These are phyloP conservation scores for Ennomos quercinarius DNA, from an alignment of 2,888 invertebrate species.

Conservation along the genomic window DNA sequence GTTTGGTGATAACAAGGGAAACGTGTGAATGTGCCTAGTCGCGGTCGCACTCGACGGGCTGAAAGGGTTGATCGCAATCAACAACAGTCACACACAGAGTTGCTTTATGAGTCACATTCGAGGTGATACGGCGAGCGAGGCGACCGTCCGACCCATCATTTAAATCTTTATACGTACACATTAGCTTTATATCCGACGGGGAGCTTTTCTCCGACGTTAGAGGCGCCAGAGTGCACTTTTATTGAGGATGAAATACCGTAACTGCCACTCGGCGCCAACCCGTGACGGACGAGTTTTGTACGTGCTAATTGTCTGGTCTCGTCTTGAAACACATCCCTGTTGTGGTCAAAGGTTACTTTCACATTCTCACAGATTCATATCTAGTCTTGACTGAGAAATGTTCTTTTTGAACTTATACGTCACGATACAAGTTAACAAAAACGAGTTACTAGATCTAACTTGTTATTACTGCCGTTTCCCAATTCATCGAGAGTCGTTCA, in stretches of 20 bases:
- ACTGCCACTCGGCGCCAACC: constrained; percentile 77
- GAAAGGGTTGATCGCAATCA: constrained; percentile 44
- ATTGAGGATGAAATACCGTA: constrained; percentile 81
- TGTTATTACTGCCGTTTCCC: constrained; percentile 1
- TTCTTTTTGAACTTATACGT: neutral
- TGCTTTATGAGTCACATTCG: constrained; percentile 41
- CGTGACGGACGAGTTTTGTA: constrained; percentile 75
- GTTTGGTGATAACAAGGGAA: constrained; percentile 38
- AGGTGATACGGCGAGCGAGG: constrained; percentile 31
- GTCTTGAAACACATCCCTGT: constrained; percentile 52
- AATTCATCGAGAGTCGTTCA: constrained; percentile 42
- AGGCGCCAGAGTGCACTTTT: constrained; percentile 80
- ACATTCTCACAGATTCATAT: constrained; percentile 3
- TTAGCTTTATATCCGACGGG: constrained; percentile 78
- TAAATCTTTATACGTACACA: constrained; percentile 80
- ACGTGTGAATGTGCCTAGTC: constrained; percentile 40
- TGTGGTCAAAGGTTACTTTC: constrained; percentile 45
- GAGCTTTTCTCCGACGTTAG: constrained; percentile 70
- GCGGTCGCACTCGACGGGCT: constrained; percentile 38
- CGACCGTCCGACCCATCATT: constrained; percentile 61
- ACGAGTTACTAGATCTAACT: neutral
- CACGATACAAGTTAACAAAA: neutral
- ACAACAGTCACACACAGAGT: constrained; percentile 39
- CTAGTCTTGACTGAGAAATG: constrained; percentile 1
- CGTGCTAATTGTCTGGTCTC: constrained; percentile 74